Base-by-base conservation (phyloP, 2,113 vertebrate genomes). In the Sander lucioperca region DNA sequence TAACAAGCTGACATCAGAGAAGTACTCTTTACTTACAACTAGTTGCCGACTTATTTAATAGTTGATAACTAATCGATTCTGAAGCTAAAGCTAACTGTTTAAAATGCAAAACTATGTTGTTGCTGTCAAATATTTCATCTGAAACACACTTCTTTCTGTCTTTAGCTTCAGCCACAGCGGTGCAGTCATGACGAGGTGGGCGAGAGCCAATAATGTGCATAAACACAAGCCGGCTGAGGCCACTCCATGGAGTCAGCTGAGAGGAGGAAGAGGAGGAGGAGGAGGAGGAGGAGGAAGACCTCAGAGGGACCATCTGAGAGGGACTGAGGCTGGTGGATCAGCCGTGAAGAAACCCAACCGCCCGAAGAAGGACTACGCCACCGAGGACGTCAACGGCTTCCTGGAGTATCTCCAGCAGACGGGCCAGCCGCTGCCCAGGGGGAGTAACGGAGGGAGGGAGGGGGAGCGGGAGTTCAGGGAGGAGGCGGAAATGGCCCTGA, bases 301-400 rank as follows among this genome's bases (percentile, higher is more conserved):
- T 39, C 77, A 1, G 57, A 72, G 25, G 18, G 9, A 80, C 48
- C 0, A 58, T 66, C 53, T 93, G 57, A 92, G 86, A 53, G 63
- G 82, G 79, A 92, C 85, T 8, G 91, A 85, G 66, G 30, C 77
- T 0, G 27, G 69, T 0, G 56, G 79, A 6, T 79, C 87, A 4
- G 79, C 74, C 14, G 86, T 84, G 23, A 93, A 82, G 16, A 96
- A 93, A 83, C 94, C 92, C 48, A 95, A 91, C 69, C 94, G 65
- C 15, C 97, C 92, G 85, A 97, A 97, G 80, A 96, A 96, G 69
- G 95, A 95, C 0, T 97, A 97, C 33, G 62, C 82, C 33, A 96
- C 93, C 56, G 94, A 96, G 23, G 97, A 98, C 47, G 97, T 98
- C 14, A 99, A 99, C 30, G 98, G 98, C 0, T 99, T 98, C 71